phyloP scores from a whole-genome alignment of 2,797 vertebrate species.

The Oceanodroma leucorhoa region DNA sequence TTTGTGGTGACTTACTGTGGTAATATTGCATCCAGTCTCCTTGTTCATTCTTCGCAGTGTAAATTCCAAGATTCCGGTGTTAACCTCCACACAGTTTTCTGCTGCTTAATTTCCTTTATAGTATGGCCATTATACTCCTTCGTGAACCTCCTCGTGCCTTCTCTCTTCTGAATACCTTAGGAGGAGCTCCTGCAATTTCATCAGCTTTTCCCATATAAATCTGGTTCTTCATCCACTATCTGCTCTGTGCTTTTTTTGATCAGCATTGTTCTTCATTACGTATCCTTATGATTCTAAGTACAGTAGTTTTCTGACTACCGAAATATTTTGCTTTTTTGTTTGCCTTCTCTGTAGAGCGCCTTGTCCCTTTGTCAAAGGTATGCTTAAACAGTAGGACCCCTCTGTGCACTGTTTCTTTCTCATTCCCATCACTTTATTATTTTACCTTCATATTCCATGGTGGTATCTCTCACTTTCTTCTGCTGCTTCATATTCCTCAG shows the following conservation, averaged over 20 bases:
- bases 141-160: background rate
- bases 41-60: accelerated
- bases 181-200: background rate
- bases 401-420: background rate
- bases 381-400: background rate
- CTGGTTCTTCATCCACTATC: background rate
- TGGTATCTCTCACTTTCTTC: background rate
- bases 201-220: background rate
- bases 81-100: background rate
- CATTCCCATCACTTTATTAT: background rate
- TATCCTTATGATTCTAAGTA: background rate
- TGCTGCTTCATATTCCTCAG: background rate
- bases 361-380: background rate
- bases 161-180: background rate
- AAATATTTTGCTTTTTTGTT: background rate
- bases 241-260: background rate
- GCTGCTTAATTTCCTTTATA: background rate
- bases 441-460: background rate
- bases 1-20: background rate
- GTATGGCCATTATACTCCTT: background rate
- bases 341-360: background rate
- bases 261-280: background rate
- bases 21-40: background rate
- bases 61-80: background rate
- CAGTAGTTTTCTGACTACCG: background rate